phyloP scores from a whole-genome alignment of 37 sponge, comb jelly and placozoan species.

The Beroe ovata region DNA sequence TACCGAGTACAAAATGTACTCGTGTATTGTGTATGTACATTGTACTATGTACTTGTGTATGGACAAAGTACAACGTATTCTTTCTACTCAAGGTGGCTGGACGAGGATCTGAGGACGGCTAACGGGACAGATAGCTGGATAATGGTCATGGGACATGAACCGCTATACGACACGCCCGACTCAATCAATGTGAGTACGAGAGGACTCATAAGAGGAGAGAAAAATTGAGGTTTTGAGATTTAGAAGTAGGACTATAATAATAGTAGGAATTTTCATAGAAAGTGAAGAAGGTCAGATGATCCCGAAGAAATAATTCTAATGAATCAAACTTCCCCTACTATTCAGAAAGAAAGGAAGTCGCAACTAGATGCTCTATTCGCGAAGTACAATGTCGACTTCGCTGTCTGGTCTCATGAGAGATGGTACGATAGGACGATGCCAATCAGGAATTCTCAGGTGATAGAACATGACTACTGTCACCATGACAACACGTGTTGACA shows the following conservation, averaged over 20 bases:
- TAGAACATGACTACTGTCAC: neutral
- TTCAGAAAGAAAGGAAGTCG: neutral
- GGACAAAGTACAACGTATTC: no score
- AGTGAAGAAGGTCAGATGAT: no score
- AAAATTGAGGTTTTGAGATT: no score
- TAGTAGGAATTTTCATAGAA: no score
- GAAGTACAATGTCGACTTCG: slow-evolving; percentile 46
- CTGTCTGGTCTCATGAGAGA: slow-evolving; percentile 43
- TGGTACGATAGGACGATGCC: slow-evolving; percentile 48
- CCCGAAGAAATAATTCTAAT: no score
- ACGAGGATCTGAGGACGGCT: neutral
- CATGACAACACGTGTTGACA: neutral
- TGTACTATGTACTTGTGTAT: no score
- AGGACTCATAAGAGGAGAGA: no score
- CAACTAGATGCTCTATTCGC: neutral
- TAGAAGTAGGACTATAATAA: no score
- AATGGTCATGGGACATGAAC: slow-evolving; percentile 22
- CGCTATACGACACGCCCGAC: neutral
- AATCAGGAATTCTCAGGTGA: neutral
- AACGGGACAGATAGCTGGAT: neutral
- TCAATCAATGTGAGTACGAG: neutral
- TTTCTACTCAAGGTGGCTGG: slow-evolving; percentile 1
- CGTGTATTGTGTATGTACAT: no score
- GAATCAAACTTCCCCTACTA: neutral
- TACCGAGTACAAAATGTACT: no score